phyloP scores from a whole-genome alignment of 2,888 invertebrate species.

The Camptogramma bilineatum region DNA sequence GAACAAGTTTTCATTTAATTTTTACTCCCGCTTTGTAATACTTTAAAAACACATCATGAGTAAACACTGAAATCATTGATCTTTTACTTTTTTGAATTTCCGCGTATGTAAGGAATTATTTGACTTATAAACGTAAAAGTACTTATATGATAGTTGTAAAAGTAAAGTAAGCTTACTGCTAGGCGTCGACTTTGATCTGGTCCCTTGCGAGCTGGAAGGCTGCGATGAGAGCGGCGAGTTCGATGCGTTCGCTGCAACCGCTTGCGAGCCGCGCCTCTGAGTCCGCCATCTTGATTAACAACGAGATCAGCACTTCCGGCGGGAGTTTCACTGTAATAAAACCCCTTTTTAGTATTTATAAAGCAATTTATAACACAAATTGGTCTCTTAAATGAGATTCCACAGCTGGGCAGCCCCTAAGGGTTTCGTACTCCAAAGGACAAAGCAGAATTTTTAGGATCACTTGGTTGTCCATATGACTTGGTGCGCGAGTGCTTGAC shows the following conservation, averaged over 20 bases:
- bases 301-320: slow-evolving; percentile 89
- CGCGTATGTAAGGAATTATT: not conserved
- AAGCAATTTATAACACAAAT: not conserved
- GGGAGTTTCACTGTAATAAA: slow-evolving; percentile 92
- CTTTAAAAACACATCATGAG: too few species aligned
- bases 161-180: slow-evolving; percentile 22
- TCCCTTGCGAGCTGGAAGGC: slow-evolving; percentile 93
- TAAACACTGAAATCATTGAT: too few species aligned
- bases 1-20: not conserved
- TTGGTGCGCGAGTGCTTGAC: too few species aligned
- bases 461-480: too few species aligned
- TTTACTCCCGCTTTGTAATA: too few species aligned
- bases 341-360: not conserved
- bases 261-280: slow-evolving; percentile 94
- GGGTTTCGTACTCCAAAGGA: too few species aligned
- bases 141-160: not conserved
- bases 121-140: not conserved
- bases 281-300: slow-evolving; percentile 95
- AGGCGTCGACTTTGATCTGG: slow-evolving; percentile 62
- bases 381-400: too few species aligned
- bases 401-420: too few species aligned
- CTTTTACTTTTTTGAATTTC: too few species aligned
- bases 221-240: slow-evolving; percentile 95
- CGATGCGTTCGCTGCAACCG: slow-evolving; percentile 96
- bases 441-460: too few species aligned